Evolutionary conservation across 2,888 invertebrate species (phyloP).

Genomic region (Idaea aversata): DNA sequence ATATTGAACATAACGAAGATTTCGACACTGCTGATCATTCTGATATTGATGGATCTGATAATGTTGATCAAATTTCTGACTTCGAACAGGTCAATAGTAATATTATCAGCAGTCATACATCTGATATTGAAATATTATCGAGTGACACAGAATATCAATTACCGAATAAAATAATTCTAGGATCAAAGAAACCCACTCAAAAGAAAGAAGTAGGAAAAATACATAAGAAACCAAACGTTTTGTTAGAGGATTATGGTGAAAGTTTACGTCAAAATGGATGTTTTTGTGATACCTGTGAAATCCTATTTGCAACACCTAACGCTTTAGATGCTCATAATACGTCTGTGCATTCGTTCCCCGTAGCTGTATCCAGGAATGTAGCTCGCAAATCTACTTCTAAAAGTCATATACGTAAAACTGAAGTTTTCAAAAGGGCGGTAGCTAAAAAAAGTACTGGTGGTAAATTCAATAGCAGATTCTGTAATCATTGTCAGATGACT

Average conservation of each 20-base stretch:
- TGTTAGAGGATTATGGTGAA: slow-evolving; percentile 44
- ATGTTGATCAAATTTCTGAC: neutral
- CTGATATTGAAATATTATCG: neutral
- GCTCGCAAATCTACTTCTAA: slow-evolving; percentile 30
- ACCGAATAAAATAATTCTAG: slow-evolving; percentile 37
- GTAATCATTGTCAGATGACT: slow-evolving; percentile 47
- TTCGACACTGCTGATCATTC: neutral
- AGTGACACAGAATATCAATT: neutral
- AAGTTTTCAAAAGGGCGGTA: slow-evolving; percentile 11
- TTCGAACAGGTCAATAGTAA: neutral
- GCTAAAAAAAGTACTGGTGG: slow-evolving; percentile 20
- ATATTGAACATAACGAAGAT: neutral
- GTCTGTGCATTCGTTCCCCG: slow-evolving; percentile 45
- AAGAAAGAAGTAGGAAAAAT: slow-evolving; percentile 7
- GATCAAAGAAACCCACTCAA: slow-evolving; percentile 31
- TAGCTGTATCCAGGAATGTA: slow-evolving; percentile 33
- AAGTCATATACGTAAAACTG: slow-evolving; percentile 7
- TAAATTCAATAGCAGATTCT: slow-evolving; percentile 21
- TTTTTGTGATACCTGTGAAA: slow-evolving; percentile 45
- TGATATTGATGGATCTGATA: neutral
- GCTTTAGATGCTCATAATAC: slow-evolving; percentile 51
- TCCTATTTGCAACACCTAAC: slow-evolving; percentile 48
- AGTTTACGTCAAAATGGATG: slow-evolving; percentile 33
- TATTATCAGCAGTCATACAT: neutral
- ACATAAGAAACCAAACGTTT: slow-evolving; percentile 24